Evolutionary conservation across 2,113 vertebrate genomes (phyloP), one percentile per base, ranked within the genome.

Genomic region (Seriola aureovittata): DNA sequence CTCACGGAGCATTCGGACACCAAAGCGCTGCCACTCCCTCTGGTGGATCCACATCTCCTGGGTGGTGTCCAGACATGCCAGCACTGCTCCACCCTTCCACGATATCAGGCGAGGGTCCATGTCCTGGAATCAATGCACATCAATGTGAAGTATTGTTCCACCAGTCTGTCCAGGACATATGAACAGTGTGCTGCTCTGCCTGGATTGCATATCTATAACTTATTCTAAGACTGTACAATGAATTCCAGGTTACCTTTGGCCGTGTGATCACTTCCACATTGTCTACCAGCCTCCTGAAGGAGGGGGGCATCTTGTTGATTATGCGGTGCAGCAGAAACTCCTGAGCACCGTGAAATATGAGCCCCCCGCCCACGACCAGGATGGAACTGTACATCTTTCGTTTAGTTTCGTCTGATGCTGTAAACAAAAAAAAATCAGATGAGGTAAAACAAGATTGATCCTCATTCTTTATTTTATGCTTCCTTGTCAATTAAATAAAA

Each of bases 341-440:
- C 90, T 99, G 98, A 76, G 97, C 97, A 66, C 97, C 96, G 11
- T 96, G 97, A 90, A 99, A 99, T 96, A 98, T 96, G 40, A 99
- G 93, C 5, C 98, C 98, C 25, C 98, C 98, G 54, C 98, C 98
- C 58, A 99, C 97, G 17, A 99, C 97, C 88, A 99, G 94, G 87
- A 99, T 97, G 80, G 97, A 99, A 87, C 98, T 97, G 93, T 99
- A 99, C 98, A 99, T 99, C 91, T 99, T 99, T 86, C 97, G 97
- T 86, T 99, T 99, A 70, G 97, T 99, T 90, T 99, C 98, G 46
- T 99, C 98, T 7, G 98, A 99, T 10, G 96, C 98, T 99, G 94
- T 91, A 48, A 25, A 25, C 25, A 25, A 29, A 29, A 34, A 87
- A 3, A 80, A 42, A 42, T 10, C 7, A 66, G 8, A 13, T 5